These are phyloP conservation scores for Hystrix brachyura DNA, from an alignment of 2,113 vertebrate genomes.

Conservation along the genomic window DNA sequence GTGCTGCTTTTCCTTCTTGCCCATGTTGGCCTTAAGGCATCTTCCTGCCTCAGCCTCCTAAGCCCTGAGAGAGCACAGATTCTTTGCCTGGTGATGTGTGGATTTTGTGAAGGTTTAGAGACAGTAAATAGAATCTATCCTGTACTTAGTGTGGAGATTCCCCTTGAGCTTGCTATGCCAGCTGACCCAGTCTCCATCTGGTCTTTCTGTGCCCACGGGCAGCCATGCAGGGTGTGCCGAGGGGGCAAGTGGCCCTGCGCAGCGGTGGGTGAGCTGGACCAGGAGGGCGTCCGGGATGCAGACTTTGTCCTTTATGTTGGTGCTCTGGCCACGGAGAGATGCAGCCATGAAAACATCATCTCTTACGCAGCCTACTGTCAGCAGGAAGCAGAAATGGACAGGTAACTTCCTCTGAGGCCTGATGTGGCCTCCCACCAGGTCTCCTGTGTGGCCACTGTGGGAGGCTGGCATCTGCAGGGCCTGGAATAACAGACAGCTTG, in stretches of 20 bases:
- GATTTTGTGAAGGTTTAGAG: not conserved
- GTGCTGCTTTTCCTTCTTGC: too few relatives aligned
- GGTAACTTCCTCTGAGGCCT: slow-evolving; percentile 85
- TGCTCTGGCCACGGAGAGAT: slow-evolving; percentile 95
- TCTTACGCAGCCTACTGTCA: slow-evolving; percentile 99
- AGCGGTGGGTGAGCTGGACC: slow-evolving; percentile 89
- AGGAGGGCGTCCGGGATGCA: slow-evolving; percentile 93
- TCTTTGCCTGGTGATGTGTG: not conserved
- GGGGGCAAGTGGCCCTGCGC: slow-evolving; percentile 91
- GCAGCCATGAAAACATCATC: slow-evolving; percentile 97
- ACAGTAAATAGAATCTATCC: not conserved
- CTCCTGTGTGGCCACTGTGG: not conserved
- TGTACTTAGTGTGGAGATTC: not conserved
- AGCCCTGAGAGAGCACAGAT: not conserved
- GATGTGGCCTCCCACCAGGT: not conserved
- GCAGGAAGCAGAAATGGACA: slow-evolving; percentile 96
- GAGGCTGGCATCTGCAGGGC: not conserved
- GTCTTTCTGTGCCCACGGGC: slow-evolving; percentile 45
- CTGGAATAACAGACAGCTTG: not conserved
- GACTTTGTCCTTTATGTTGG: slow-evolving; percentile 98
- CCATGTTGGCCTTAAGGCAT: not conserved
- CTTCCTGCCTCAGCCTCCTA: not conserved
- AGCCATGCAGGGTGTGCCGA: slow-evolving; percentile 96
- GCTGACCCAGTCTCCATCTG: slow-evolving; percentile 56
- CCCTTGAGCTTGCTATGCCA: not conserved